Evolutionary conservation across 2,888 invertebrate genomes (phyloP), one percentile per base, ranked within the genome.

Genomic region (Nysson spinosus): DNA sequence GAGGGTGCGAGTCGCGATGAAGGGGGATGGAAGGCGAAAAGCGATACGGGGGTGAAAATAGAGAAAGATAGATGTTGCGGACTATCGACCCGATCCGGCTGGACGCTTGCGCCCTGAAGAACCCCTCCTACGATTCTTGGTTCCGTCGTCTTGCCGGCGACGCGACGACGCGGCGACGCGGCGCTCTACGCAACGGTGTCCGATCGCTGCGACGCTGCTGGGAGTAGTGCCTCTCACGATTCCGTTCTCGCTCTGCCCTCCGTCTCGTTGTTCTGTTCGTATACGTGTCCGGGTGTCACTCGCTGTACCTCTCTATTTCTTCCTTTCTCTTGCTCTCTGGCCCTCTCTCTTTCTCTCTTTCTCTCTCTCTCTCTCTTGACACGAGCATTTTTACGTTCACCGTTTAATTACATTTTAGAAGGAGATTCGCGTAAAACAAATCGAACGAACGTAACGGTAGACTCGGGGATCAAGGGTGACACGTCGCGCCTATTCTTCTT

Each of bases 141-240:
- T n/a, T n/a, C n/a, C n/a, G 57, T 73, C 77, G 81, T 83, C 83
- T 84, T 83, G 80, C 85, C 85, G 85, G 85, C 84, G 83, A 82
- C 85, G 80, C 83, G 82, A 78, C 82, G 80, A n/a, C n/a, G n/a
- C n/a, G n/a, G n/a, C n/a, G n/a, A 82, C 85, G 80, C 83, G 82
- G 79, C 82, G 80, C 83, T 77, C 80, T 73, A 77, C 71, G 75
- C 60, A 69, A 77, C 74, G 74, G 71, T 71, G 68, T 77, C 63
- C 65, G 69, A 67, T 51, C 64, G 67, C 60, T 78, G 79, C 79
- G 81, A 79, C 79, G 72, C 74, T n/a, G n/a, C n/a, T 77, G 69
- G 67, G 60, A 67, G 72, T 75, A 78, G 76, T 77, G 78, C 78
- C 75, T 77, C 75, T 73, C 70, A 72, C 77, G 75, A 77, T 76